Conservation (phyloP, 2,113 vertebrate genomes). For the Clarias magur region DNA sequence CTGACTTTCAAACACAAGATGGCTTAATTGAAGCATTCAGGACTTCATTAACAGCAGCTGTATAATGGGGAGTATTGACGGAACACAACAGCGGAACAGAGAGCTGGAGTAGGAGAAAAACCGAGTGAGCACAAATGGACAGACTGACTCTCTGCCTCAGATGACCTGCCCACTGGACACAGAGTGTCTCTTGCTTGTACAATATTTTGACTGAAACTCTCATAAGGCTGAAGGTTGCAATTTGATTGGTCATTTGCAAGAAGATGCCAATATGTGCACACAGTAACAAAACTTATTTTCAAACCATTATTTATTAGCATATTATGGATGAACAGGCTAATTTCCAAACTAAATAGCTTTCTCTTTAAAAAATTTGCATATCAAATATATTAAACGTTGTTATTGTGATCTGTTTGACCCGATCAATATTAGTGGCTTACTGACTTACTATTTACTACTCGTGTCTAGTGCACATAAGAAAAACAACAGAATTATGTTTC, state of each 20-base stretch:
- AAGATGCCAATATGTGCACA: neutral
- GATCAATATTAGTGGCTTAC: neutral
- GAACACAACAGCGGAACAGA: conserved; percentile 37
- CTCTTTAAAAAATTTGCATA: neutral
- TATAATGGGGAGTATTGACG: conserved; percentile 45
- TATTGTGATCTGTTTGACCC: neutral
- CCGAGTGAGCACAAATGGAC: neutral
- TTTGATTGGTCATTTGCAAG: neutral
- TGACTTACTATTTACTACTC: neutral
- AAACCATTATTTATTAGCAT: neutral
- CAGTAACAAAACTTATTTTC: neutral
- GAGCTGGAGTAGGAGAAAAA: conserved; percentile 1
- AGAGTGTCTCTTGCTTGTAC: neutral
- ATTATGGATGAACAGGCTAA: neutral
- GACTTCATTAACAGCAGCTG: conserved; percentile 42
- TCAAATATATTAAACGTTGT: neutral
- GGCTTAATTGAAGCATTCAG: neutral
- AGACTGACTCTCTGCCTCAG: neutral
- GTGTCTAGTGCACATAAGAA: neutral
- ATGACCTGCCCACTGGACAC: neutral
- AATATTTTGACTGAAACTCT: neutral
- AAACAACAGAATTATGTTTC: too few relatives aligned
- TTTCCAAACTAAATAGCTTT: neutral
- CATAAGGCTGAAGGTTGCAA: neutral
- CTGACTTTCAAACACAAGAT: neutral